Evolutionary conservation across 2,888 invertebrate genomes (phyloP), one percentile per base, ranked within the genome.

Genomic region (Phengaris alcon): DNA sequence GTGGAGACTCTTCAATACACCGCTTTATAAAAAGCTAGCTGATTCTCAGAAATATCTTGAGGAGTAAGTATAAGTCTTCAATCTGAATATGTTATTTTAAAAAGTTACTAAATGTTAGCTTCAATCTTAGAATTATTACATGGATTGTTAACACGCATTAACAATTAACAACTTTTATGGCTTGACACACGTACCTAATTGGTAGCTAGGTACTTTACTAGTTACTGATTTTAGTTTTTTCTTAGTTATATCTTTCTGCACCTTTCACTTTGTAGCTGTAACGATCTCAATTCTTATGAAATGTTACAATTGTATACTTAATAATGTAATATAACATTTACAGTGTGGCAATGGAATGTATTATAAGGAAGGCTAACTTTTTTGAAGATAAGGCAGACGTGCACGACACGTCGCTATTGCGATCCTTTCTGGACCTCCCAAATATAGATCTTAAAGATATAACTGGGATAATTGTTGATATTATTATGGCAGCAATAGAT

Each of bases 401-500:
- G 0, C 84, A 81, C 8, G 86, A 90, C 54, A 84, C 86, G 70
- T 96, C 96, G 2, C 88, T 97, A 12, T 86, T 98, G 69, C 94
- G 95, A 77, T 94, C 94, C 44, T 97, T 97, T 87, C 86, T 97
- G 5, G 89, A 94, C 75, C 95, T 95, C 77, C 93, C 96, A 0
- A 95, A 95, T 80, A 85, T 97, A 6, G 96, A 97, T 86, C 90
- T 95, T 35, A 96, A 96, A 84, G 98, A 98, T 87, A 94, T 98
- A n/a, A 93, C 96, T 70, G 97, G 97, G 75, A 96, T 97, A 94
- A 95, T 96, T 77, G 96, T 97, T 59, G 98, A 98, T 87, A 95
- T 97, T 84, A 87, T 98, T 46, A 94, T 98, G 84, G 98, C 97
- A 74, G 97, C 97, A 76, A 95, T 98, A 76, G 98, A 98, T 84